These are phyloP conservation scores for Celastrina argiolus DNA, from an alignment of 2,888 invertebrate genomes.

Conservation along the genomic window DNA sequence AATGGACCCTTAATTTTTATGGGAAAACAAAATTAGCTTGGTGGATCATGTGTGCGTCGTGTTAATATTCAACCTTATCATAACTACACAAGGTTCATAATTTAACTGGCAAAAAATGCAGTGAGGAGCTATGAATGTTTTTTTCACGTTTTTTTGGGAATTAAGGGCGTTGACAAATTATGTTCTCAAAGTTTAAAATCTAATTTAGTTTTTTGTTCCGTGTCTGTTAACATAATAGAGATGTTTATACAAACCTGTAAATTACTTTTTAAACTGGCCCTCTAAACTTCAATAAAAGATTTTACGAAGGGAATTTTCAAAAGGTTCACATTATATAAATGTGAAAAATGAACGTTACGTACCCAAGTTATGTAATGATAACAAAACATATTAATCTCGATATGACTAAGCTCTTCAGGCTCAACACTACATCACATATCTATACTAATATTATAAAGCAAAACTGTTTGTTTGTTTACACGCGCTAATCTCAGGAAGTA, in stretches of 20 bases:
- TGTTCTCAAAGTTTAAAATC: conserved; percentile 5
- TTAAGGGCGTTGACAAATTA: conserved; percentile 21
- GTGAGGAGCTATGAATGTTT: neutral
- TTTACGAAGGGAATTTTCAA: neutral
- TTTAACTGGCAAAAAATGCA: neutral
- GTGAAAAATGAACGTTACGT: too few relatives aligned
- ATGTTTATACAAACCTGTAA: neutral
- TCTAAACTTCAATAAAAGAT: neutral
- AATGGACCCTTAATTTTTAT: conserved; percentile 15
- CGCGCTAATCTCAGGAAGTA: too few relatives aligned
- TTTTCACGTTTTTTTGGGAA: neutral
- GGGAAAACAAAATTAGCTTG: conserved; percentile 16
- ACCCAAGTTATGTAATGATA: too few relatives aligned
- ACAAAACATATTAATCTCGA: too few relatives aligned
- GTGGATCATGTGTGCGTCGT: neutral
- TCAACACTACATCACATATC: neutral
- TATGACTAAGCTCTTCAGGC: too few relatives aligned
- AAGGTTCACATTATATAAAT: too few relatives aligned
- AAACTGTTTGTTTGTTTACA: too few relatives aligned
- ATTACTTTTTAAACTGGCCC: neutral
- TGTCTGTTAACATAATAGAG: neutral
- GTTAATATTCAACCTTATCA: neutral
- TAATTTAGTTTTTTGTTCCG: conserved; percentile 15
- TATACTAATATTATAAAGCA: too few relatives aligned
- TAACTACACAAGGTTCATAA: neutral